Base-by-base conservation (phyloP, 2,888 invertebrate species). In the Apamea epomidion region DNA sequence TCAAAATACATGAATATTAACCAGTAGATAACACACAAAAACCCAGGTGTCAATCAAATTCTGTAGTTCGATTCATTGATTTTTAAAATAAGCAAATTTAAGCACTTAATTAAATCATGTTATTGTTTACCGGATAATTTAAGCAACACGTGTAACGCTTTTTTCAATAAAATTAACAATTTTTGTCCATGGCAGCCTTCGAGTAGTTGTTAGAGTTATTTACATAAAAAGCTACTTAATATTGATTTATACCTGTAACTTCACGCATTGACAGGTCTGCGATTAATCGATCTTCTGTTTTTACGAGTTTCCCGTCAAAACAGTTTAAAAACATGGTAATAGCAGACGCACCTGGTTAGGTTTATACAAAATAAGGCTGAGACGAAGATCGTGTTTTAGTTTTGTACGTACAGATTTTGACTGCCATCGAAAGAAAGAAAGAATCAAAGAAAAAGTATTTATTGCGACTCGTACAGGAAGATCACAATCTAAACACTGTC, bases 221-320 rank as follows among this genome's bases (percentile, higher is more conserved):
- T 64, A 18, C 16, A 16, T 29, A 7, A 16, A 48, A 7, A 4
- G 2, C 45, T 45, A 75, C 72, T 78, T 83, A 73, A 25, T 73
- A 78, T 78, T 83, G 60, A 84, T 78, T 45, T 78, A 83, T 73
- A 75, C 78, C 14, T 21, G 12, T 37, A 68, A 45, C 25, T 54
- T 37, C 58, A 65, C 16, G 16, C 29, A 29, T 45, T 65, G 74
- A 84, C 62, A 74, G 65, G 25, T 74, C 45, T 6, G 21, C 37
- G 71, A 81, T 85, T 68, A 72, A 83, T 72, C 37, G 29, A 6
- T 73, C 48, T 65, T 68, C 18, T 74, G 74, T 75, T 83, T 77
- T 81, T 83, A 65, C 71, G 21, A 18, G 54, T 72, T 73, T 72
- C 16, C 6, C 1, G 16, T 70, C 70, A 74, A 68, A 72, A 69